Percentiles rank a stretch among this genome's conserved stretches.
phyloP scores from a whole-genome alignment of 2,113 vertebrate genomes.

The Baryphthengus martii region DNA sequence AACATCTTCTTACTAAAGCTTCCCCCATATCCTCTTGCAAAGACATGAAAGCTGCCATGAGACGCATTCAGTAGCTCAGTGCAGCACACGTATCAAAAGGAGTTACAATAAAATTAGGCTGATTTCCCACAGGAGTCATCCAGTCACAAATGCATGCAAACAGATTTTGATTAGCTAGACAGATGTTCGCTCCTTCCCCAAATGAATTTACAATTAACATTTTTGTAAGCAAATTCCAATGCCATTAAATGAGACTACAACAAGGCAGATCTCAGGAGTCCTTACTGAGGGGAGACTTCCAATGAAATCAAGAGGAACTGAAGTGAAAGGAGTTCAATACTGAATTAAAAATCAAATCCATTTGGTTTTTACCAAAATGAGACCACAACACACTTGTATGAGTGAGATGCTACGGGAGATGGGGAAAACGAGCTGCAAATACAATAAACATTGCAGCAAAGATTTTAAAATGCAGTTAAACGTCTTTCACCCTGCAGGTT shows the following conservation, averaged over 20 bases:
- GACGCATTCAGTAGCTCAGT: constrained; percentile 12
- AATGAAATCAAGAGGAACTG: not conserved
- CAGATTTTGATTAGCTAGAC: constrained; percentile 32
- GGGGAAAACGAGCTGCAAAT: not conserved
- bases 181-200: constrained; percentile 22
- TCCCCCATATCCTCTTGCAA: constrained; percentile 65
- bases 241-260: not conserved
- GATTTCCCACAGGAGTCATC: constrained; percentile 57
- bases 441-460: not conserved
- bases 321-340: not conserved
- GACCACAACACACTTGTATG: not conserved
- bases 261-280: not conserved
- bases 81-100: constrained; percentile 39
- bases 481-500: not conserved
- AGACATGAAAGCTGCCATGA: constrained; percentile 64
- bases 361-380: not conserved
- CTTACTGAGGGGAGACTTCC: not conserved
- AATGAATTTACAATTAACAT: constrained; percentile 27
- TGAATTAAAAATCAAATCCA: constrained; percentile 1
- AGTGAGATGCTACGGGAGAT: not conserved
- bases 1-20: constrained; percentile 66
- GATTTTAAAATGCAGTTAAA: not conserved
- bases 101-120: constrained; percentile 58
- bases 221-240: constrained; percentile 36
- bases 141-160: constrained; percentile 43